phyloP scores from a whole-genome alignment of 2,888 invertebrate genomes.

The Heliconius hortense region DNA sequence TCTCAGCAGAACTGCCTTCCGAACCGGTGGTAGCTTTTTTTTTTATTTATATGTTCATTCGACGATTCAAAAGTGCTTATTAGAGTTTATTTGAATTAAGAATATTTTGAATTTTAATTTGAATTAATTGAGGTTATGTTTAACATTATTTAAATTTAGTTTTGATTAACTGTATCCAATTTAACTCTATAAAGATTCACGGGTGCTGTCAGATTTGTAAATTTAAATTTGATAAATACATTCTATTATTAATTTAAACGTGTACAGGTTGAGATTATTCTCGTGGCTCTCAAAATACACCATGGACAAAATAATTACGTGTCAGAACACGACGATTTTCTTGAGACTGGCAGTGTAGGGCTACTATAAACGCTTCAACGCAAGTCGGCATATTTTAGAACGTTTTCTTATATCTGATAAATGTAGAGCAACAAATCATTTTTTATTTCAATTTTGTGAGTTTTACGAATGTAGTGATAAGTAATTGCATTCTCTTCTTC shows the following conservation, averaged over 20 bases:
- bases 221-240: no score
- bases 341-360: neutral
- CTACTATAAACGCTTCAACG: neutral
- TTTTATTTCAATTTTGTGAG: neutral
- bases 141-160: no score
- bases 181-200: no score
- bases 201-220: no score
- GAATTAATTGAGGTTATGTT: no score
- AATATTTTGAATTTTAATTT: no score
- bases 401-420: neutral
- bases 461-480: neutral
- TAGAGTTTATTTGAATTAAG: no score
- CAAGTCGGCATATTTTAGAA: neutral
- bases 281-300: constrained; percentile 28
- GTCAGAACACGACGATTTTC: neutral
- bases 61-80: no score
- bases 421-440: neutral
- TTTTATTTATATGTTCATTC: no score
- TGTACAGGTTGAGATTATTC: constrained; percentile 26
- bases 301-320: constrained; percentile 28
- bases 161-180: no score
- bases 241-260: constrained; percentile 5
- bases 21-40: no score
- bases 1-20: no score
- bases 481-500: neutral